Base-by-base conservation (phyloP, 2,888 invertebrate species). In the Synergus umbraculus region DNA sequence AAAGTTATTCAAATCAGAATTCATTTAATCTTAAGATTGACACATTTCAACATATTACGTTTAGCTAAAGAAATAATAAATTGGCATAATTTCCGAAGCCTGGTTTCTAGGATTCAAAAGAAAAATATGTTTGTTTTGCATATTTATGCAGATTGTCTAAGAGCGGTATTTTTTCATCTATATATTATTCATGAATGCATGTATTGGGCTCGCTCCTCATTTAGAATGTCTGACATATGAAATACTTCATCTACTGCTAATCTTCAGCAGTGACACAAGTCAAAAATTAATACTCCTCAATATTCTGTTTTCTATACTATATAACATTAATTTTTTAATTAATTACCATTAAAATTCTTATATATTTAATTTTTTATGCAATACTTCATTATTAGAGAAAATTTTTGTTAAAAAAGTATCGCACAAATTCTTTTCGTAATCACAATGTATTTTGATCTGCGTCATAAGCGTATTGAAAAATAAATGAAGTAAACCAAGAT, bases 51-150 rank as follows among this genome's bases (percentile, higher is more conserved):
- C 69, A 69, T 69, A 69, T 69, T 29, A 15, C 8, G 49, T 49
- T 69, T 29, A 15, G 13, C 12, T 69, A 10, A 41, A 37, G 65
- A 65, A 65, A 41, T 37, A 65, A 41, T 37, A 9, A 18, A 22
- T 69, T 37, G 49, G 29, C n/a, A 69, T 37, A 49, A 69, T 49
- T 69, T 46, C 12, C 8, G 15, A 37, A 49, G 44, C 4, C 49
- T n/a, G 29, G 46, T 29, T 44, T 67, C 29, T 49, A 49, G 46
- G 15, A 49, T 44, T 69, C 29, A 49, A 69, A 69, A 46, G 69
- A 49, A 69, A 69, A 49, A 49, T 49, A 69, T 69, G 49, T 69
- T 69, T 69, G 49, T 49, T 49, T 69, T 49, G 49, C 69, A 69
- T 49, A 29, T 29, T 49, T 49, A 69, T 69, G 49, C 69, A 49